Evolutionary conservation across 2,113 vertebrate genomes (phyloP).

Genomic region (Geothlypis trichas): DNA sequence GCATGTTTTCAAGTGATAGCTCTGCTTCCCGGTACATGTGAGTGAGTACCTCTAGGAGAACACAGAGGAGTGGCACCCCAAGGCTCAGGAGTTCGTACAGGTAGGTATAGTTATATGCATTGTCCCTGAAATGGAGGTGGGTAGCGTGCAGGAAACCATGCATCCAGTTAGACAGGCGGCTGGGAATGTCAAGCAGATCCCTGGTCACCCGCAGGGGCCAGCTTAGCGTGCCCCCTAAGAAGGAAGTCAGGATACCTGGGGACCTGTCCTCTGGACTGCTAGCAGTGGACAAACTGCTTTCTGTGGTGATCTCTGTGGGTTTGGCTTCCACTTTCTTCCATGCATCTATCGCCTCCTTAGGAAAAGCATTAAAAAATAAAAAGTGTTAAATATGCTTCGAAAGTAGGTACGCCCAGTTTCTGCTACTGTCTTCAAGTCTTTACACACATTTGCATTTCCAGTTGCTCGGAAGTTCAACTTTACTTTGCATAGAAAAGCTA

Average conservation of each 20-base stretch:
- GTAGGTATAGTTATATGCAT: slow-evolving; percentile 86
- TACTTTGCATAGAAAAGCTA: background rate
- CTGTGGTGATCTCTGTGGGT: slow-evolving; percentile 40
- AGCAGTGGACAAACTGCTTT: slow-evolving; percentile 54
- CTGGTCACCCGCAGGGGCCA: slow-evolving; percentile 85
- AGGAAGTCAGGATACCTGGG: slow-evolving; percentile 92
- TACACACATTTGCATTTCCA: background rate
- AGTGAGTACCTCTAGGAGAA: slow-evolving; percentile 84
- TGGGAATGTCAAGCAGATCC: slow-evolving; percentile 82
- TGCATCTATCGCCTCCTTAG: slow-evolving; percentile 61
- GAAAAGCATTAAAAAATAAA: background rate
- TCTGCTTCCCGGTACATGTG: slow-evolving; percentile 86
- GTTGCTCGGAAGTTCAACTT: background rate
- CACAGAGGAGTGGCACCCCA: slow-evolving; percentile 87
- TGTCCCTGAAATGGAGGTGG: slow-evolving; percentile 85
- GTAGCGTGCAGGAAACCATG: slow-evolving; percentile 74
- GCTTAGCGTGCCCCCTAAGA: slow-evolving; percentile 81
- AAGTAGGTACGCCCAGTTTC: accelerated
- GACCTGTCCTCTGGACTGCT: slow-evolving; percentile 75
- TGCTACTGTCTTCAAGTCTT: background rate
- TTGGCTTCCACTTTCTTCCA: slow-evolving; percentile 70
- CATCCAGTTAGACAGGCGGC: slow-evolving; percentile 79
- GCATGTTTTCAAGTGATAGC: slow-evolving; percentile 73
- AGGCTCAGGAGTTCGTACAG: slow-evolving; percentile 92
- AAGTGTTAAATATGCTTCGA: background rate